Percentiles rank a stretch among this genome's conserved stretches.
phyloP scores from a whole-genome alignment of 1,140 invertebrate genomes.

The Drosophila ficusphila region DNA sequence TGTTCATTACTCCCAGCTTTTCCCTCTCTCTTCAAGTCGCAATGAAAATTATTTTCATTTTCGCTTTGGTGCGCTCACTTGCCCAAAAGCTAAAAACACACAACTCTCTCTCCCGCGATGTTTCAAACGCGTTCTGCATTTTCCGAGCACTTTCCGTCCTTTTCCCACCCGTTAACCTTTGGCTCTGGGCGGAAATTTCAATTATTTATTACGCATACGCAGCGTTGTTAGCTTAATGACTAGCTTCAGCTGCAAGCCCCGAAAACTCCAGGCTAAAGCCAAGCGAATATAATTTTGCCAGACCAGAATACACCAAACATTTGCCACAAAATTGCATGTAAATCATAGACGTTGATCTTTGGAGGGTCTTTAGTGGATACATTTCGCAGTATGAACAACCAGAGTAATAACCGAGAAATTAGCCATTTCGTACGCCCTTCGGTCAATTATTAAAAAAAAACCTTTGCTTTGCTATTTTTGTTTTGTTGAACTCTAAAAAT shows the following conservation, averaged over 20 bases:
- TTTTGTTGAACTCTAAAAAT: no score
- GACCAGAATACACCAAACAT: constrained; percentile 25
- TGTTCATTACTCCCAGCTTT: constrained; percentile 67
- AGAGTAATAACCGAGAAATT: constrained; percentile 7
- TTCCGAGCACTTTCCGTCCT: background rate
- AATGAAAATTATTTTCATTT: constrained; percentile 81
- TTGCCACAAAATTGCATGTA: constrained; percentile 41
- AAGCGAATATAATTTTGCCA: constrained; percentile 42
- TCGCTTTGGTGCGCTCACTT: constrained; percentile 75
- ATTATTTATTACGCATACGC: constrained; percentile 79
- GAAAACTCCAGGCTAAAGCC: constrained; percentile 10
- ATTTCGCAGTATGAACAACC: constrained; percentile 7
- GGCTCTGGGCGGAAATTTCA: constrained; percentile 65
- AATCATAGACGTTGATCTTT: constrained; percentile 32
- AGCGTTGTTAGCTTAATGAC: constrained; percentile 72
- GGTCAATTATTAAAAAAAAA: background rate
- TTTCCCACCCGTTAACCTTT: constrained; percentile 49
- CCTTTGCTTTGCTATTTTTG: no score
- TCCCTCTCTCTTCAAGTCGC: constrained; percentile 17
- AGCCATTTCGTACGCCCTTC: background rate
- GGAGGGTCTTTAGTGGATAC: constrained; percentile 7
- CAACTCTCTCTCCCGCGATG: constrained; percentile 12
- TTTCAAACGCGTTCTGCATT: constrained; percentile 15
- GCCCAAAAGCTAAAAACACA: constrained; percentile 71
- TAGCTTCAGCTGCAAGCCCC: constrained; percentile 35